These are phyloP conservation scores for Meloidogyne exigua DNA, from an alignment of 1,140 invertebrate genomes.

Conservation along the genomic window DNA sequence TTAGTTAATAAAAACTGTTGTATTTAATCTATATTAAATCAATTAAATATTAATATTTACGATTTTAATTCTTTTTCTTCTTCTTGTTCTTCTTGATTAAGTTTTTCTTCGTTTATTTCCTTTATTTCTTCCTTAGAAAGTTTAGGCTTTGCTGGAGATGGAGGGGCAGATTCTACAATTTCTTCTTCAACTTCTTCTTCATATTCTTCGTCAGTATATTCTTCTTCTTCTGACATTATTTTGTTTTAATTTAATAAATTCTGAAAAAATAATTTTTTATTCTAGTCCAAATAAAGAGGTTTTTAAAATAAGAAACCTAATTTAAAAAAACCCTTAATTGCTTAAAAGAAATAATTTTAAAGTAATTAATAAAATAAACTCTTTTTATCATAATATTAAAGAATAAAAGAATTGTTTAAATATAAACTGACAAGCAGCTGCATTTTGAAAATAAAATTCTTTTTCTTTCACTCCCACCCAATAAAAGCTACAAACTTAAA, in stretches of 20 bases:
- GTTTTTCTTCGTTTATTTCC: neutral
- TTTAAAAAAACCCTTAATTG: no score
- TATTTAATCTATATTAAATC: no score
- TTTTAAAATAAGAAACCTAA: no score
- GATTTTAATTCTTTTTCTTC: neutral
- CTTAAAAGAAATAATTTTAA: no score
- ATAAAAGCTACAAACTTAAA: neutral
- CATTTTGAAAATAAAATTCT: neutral
- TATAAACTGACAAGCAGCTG: neutral
- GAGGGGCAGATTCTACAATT: neutral
- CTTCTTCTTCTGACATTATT: conserved; percentile 25
- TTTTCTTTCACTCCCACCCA: neutral
- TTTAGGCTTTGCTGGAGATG: conserved; percentile 11
- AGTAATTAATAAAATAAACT: no score
- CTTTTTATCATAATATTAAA: no score
- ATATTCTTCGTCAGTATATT: conserved; percentile 38
- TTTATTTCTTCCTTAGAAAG: neutral
- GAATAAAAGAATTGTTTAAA: no score
- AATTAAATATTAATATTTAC: conserved; percentile 1
- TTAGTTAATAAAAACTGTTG: no score
- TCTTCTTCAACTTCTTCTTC: conserved; percentile 29
- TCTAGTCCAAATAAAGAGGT: no score
- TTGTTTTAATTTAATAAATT: conserved; percentile 10
- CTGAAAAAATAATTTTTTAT: no score
- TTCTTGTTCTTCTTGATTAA: neutral